Base-by-base conservation (phyloP, 2,113 vertebrate genomes). In the Alethe diademata region DNA sequence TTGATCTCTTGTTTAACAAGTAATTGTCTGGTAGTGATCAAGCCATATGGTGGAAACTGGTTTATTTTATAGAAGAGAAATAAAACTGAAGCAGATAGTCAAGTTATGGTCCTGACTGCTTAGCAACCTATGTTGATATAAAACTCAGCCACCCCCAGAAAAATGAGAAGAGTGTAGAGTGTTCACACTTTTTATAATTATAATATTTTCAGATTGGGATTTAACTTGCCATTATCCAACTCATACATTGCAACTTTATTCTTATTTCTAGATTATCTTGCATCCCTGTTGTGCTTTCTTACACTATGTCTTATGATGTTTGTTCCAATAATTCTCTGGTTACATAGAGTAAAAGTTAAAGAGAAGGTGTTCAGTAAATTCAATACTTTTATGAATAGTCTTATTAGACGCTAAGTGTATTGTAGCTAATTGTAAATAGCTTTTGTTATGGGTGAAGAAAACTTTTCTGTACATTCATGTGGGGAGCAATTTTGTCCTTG, bases 131-230 rank as follows among this genome's bases (percentile, higher is more conserved):
- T 40, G 26, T 50, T 81, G 25, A 50, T 25, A 48, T 48, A 87
- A 70, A 43, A 42, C 11, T 60, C 42, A 11, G 38, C 6, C 0
- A 2, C 8, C 0, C 2, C 7, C 17, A 16, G 23, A 31, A 71
- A 88, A 82, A 76, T 25, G 53, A 26, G 36, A 74, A 70, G 14
- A 60, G 33, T 72, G 6, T 28, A 64, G 35, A 43, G 25, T 2
- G 2, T 65, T 82, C 31, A 65, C 12, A 23, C 7, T 11, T 31
- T 57, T 12, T 57, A 19, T 26, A 36, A 58, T 58, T 54, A 19
- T 58, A 33, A 8, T 54, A 19, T n/a, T 84, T 89, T 78, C 25
- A 40, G 35, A 36, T 7, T 67, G 25, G 8, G 8, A 50, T 79
- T 33, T 12, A 64, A 2, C 10, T 73, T 53, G 4, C 11, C n/a